These are phyloP conservation scores for Echinops telfairi DNA, from an alignment of 2,113 vertebrate genomes.

Conservation along the genomic window DNA sequence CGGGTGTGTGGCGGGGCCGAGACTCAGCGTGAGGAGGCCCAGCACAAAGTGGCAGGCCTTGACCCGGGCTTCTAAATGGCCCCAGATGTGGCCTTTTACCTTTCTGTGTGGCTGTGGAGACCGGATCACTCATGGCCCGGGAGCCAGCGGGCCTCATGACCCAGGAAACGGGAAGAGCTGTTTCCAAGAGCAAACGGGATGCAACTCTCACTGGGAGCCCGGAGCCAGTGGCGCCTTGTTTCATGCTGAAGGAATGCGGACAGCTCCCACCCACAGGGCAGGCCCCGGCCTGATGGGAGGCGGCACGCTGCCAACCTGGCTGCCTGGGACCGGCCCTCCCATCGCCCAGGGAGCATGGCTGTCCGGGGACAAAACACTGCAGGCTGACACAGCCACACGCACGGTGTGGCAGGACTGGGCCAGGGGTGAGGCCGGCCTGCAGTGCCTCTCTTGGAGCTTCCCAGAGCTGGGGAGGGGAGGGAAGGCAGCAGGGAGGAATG, in stretches of 20 bases:
- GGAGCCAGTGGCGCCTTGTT: conserved; percentile 60
- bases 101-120: background rate
- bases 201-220: conserved; percentile 33
- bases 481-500: background rate
- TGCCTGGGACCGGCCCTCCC: background rate
- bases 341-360: background rate
- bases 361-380: background rate
- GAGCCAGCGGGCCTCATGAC: background rate
- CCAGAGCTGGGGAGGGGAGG: background rate
- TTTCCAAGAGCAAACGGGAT: conserved; percentile 55
- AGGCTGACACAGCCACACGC: background rate
- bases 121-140: no score
- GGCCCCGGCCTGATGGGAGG: conserved; percentile 67
- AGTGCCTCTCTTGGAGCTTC: background rate
- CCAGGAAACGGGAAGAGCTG: conserved; percentile 19
- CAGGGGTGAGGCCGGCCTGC: background rate
- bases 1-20: background rate
- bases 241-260: conserved; percentile 74
- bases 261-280: conserved; percentile 49
- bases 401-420: background rate
- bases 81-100: conserved; percentile 44
- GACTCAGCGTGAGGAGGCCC: background rate
- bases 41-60: conserved; percentile 2
- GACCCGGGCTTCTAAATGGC: conserved; percentile 37
- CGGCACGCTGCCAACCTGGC: background rate